Evolutionary conservation across 23 tunicate genomes (phyloP), one percentile per base, ranked within the genome.

Genomic region (Phallusia fumigata): DNA sequence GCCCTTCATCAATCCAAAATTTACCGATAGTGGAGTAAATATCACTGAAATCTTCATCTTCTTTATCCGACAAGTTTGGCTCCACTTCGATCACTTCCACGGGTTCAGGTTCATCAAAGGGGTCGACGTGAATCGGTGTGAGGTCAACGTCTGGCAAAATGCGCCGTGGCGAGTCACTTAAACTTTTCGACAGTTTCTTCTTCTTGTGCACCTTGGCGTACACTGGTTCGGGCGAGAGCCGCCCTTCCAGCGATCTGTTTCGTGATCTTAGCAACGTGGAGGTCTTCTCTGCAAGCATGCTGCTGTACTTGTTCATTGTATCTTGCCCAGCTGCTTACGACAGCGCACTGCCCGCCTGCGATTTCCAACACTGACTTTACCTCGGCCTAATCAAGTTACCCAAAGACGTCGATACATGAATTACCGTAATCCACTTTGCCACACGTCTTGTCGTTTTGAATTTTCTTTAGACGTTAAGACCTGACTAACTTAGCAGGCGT

Each of bases 191-290:
- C 69, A 58, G 69, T 58, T 58, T 58, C 16, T 58, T 58, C 28
- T 58, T 58, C 16, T 58, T 58, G 69, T 58, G 8, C 2, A 58
- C 69, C 13, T 58, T 58, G 28, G 69, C 69, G 69, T 58, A 58
- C 28, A 58, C 69, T 1, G 69, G 69, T 58, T 58, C 69, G 5
- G 69, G 69, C 3, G 69, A 58, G 28, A 58, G 26, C 2, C 69
- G 69, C 8, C 69, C 69, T 13, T 58, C 69, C 69, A 58, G 28
- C 26, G 69, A 58, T 58, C 69, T 58, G 69, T 58, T 58, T 21
- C 69, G 69, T 1, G 69, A 58, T 58, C 69, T 8, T 16, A 58
- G 69, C 26, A 58, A 24, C 69, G 69, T 58, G 69, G 69, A 58
- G 28, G 69, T 58, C 69, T 58, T 58, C 1, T 58, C 69, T 1